Evolutionary conservation across 2,888 invertebrate species (phyloP).

Genomic region (Loripinus fragilis): DNA sequence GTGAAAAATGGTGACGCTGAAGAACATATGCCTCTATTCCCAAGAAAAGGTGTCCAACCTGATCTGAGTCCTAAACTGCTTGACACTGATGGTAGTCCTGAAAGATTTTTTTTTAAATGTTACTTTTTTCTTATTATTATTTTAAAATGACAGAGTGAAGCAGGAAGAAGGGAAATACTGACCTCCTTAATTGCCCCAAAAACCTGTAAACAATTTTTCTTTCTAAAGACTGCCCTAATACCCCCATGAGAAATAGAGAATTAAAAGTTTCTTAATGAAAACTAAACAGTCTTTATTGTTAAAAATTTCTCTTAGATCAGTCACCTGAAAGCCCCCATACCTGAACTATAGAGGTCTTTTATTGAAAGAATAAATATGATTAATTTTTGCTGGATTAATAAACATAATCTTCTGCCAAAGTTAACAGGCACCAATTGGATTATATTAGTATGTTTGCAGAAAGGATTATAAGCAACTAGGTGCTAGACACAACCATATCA

Average conservation of each 20-base stretch:
- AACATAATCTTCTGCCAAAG: conserved; percentile 1
- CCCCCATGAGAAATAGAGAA: too few relatives aligned
- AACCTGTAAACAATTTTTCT: too few relatives aligned
- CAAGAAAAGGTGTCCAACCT: too few relatives aligned
- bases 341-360: neutral
- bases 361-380: neutral
- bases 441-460: conserved; percentile 5
- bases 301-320: neutral
- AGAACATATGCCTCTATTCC: too few relatives aligned
- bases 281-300: conserved; percentile 1
- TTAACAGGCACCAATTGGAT: conserved; percentile 18
- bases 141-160: too few relatives aligned
- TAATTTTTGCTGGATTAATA: conserved; percentile 10
- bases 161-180: neutral
- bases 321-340: neutral
- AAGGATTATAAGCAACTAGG: neutral
- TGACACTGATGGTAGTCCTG: too few relatives aligned
- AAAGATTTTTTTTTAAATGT: too few relatives aligned
- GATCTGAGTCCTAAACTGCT: too few relatives aligned
- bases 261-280: conserved; percentile 10
- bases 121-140: too few relatives aligned
- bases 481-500: neutral
- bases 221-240: too few relatives aligned
- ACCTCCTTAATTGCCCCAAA: neutral
- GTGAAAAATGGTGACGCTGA: too few relatives aligned